Evolutionary conservation across 2,113 vertebrate species (phyloP).

Genomic region (Entomyzon cyanotis): DNA sequence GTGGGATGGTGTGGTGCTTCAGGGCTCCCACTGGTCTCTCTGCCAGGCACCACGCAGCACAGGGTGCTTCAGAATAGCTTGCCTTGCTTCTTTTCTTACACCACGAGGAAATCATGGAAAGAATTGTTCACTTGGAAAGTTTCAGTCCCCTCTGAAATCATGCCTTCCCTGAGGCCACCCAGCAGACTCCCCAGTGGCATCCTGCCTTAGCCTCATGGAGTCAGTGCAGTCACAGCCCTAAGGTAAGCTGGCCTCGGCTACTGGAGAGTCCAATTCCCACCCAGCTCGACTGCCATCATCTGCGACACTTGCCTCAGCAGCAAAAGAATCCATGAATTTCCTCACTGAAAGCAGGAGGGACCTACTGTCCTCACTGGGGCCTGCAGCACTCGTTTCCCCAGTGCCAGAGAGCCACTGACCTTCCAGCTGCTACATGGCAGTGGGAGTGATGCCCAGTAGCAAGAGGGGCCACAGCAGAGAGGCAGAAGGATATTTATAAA

Average conservation of each 20-base stretch:
- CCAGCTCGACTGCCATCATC: rapidly evolving
- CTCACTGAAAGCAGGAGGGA: background rate
- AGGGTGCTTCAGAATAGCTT: background rate
- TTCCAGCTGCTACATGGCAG: background rate
- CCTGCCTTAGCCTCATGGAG: background rate
- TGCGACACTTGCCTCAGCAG: background rate
- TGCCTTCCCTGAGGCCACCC: background rate
- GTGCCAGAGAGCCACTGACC: background rate
- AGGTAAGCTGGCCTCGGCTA: background rate
- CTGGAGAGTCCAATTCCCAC: rapidly evolving
- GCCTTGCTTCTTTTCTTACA: background rate
- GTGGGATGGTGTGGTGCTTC: rapidly evolving
- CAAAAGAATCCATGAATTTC: background rate
- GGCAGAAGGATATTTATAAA: background rate
- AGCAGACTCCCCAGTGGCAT: rapidly evolving
- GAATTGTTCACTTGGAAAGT: background rate
- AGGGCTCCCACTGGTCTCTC: background rate
- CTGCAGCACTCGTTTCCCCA: background rate
- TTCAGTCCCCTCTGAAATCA: background rate
- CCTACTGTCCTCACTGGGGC: background rate
- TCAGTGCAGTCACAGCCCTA: background rate
- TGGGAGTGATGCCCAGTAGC: background rate
- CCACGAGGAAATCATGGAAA: rapidly evolving
- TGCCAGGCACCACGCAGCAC: background rate
- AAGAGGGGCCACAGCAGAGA: background rate